A percentile compares a stretch with the other conserved stretches of the same genome.
These are phyloP conservation scores for Oncorhynchus clarkii DNA, from an alignment of 2,113 vertebrate species.

Conservation along the genomic window DNA sequence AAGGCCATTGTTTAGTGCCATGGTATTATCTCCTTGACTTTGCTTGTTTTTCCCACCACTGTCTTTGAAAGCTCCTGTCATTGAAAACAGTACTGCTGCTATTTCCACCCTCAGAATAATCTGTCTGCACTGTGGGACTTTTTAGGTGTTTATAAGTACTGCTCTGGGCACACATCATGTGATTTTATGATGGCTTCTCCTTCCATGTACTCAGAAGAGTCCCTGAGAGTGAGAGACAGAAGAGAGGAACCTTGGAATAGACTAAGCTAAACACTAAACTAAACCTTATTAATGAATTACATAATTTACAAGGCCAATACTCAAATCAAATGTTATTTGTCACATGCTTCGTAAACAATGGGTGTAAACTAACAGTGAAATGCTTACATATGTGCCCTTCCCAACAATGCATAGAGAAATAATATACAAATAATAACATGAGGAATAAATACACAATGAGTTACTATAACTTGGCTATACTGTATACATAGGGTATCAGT, in stretches of 20 bases:
- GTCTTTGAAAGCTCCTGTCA: neutral
- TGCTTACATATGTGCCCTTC: no score
- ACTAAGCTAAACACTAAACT: neutral
- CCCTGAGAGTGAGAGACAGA: neutral
- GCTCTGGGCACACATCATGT: slow-evolving; percentile 1
- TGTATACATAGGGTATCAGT: no score
- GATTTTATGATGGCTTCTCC: neutral
- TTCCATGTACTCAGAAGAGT: neutral
- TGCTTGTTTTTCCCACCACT: slow-evolving; percentile 6
- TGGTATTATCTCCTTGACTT: neutral
- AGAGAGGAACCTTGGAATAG: neutral
- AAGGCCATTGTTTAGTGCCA: neutral
- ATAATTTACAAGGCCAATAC: no score
- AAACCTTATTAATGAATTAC: no score
- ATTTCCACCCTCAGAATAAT: neutral
- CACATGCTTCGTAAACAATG: no score
- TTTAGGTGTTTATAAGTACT: neutral
- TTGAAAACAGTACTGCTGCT: neutral
- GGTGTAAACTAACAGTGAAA: no score
- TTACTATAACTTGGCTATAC: no score
- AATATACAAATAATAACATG: no score
- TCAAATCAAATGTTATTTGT: no score
- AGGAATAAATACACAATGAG: no score
- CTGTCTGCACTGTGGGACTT: neutral
- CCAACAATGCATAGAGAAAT: no score